Conservation (phyloP, 2,797 vertebrate genomes). For the Enteromius fasciolatus region DNA sequence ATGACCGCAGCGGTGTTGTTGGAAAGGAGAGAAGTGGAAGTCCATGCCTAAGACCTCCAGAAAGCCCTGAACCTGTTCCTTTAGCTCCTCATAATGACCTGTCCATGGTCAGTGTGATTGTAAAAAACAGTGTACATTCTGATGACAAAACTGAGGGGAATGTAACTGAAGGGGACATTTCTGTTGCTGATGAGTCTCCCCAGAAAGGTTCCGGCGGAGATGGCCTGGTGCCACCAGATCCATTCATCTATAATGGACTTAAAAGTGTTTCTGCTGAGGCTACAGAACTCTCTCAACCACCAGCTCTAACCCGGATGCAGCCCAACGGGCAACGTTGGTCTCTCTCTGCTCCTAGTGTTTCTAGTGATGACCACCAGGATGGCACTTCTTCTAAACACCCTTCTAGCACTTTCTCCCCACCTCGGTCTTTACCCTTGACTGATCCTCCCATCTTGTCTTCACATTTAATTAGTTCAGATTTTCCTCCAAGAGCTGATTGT, state of each 20-base stretch:
- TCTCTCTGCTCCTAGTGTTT: constrained; percentile 55
- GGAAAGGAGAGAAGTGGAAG: constrained; percentile 62
- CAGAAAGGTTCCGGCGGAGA: constrained; percentile 60
- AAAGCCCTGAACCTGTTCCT: constrained; percentile 45
- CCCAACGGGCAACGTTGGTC: constrained; percentile 66
- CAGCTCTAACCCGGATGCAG: constrained; percentile 46
- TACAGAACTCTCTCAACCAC: constrained; percentile 11
- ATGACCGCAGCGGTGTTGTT: constrained; percentile 62
- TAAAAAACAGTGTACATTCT: constrained; percentile 89
- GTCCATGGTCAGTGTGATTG: constrained; percentile 92
- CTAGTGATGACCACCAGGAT: constrained; percentile 44
- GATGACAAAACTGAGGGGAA: constrained; percentile 62
- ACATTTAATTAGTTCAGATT: constrained; percentile 53
- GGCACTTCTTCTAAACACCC: constrained; percentile 31
- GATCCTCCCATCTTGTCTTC: constrained; percentile 41
- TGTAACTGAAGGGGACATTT: constrained; percentile 51
- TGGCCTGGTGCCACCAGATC: constrained; percentile 50
- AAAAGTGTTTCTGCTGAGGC: constrained; percentile 62
- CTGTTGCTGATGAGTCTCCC: constrained; percentile 57
- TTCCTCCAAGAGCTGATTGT: constrained; percentile 57
- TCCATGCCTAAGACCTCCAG: constrained; percentile 61
- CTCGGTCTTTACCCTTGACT: constrained; percentile 51
- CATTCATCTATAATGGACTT: constrained; percentile 84
- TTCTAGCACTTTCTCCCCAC: constrained; percentile 52
- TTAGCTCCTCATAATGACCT: constrained; percentile 71